Evolutionary conservation across 2,797 vertebrate species (phyloP), one percentile per base, ranked within the genome.

Genomic region (Hydrophis major): DNA sequence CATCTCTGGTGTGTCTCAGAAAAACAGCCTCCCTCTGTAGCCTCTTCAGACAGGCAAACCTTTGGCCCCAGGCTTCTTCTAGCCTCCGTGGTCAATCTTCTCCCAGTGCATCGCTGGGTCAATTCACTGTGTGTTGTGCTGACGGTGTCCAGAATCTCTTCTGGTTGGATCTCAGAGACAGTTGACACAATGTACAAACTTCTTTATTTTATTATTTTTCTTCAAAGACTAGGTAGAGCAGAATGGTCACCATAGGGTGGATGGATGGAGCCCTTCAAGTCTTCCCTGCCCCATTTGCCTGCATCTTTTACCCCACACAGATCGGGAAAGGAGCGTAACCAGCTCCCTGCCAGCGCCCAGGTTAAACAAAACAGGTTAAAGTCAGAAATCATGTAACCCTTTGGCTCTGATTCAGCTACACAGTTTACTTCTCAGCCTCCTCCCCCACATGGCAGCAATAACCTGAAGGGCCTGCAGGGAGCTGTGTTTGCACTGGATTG

Each of bases 161-260:
- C 66, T 63, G 47, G 18, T 63, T 42, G 28, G 20, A 59, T 53
- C 10, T 50, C 86, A 93, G 50, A 93, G 59, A 93, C 90, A 93
- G 57, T 57, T 66, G 95, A 87, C 42, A 93, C 0, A 97, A 97
- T 96, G 97, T 97, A 97, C 97, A 97, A 97, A 97, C 96, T 94
- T 91, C 92, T 97, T 97, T 95, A 97, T 97, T 97, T 96, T 96
- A 94, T 96, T 95, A 91, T 86, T 96, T 83, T 83, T 96, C 22
- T 96, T 97, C 96, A 89, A 94, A 93, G 18, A 97, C 96, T 97
- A 97, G 95, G 95, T 96, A 42, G 93, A 95, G 97, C 96, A 97
- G 97, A 97, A 97, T 97, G 97, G 97, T 96, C 97, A 87, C 97
- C 96, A 95, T 94, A 92, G 61, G 50, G 27, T 96, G 96, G 91